Evolutionary conservation across 2,888 invertebrate genomes (phyloP).

Genomic region (Saturnia pavonia): DNA sequence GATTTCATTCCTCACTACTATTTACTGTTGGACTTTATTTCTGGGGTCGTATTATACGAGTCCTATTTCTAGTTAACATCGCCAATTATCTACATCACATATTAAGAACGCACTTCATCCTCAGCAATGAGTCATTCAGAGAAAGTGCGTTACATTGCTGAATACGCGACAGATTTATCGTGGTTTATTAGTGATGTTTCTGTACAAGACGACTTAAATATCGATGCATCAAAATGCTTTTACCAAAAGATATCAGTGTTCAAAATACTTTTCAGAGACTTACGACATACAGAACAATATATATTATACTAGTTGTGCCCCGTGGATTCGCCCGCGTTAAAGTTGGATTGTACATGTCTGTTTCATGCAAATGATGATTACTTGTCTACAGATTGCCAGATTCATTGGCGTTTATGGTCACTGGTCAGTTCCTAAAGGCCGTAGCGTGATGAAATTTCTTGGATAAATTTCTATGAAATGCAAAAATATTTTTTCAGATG

Average conservation of each 20-base stretch:
- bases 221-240: conserved; percentile 17
- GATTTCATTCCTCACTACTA: conserved; percentile 15
- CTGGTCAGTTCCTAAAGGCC: no score
- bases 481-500: no score
- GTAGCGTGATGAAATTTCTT: no score
- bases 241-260: background rate
- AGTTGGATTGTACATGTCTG: no score
- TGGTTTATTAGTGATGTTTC: conserved; percentile 58
- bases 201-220: background rate
- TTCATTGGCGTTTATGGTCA: no score
- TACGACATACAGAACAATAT: background rate
- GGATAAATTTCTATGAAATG: no score
- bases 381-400: no score
- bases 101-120: conserved; percentile 77
- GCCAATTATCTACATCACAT: conserved; percentile 78
- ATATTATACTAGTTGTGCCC: background rate
- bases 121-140: conserved; percentile 76
- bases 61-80: conserved; percentile 71
- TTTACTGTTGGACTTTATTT: conserved; percentile 29
- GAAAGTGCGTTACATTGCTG: conserved; percentile 80
- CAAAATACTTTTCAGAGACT: background rate
- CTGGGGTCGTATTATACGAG: conserved; percentile 48
- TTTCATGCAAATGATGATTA: no score
- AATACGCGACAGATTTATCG: conserved; percentile 82
- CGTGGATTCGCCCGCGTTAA: no score